phyloP scores from a whole-genome alignment of 2,797 vertebrate genomes.

The Gymnodraco acuticeps region DNA sequence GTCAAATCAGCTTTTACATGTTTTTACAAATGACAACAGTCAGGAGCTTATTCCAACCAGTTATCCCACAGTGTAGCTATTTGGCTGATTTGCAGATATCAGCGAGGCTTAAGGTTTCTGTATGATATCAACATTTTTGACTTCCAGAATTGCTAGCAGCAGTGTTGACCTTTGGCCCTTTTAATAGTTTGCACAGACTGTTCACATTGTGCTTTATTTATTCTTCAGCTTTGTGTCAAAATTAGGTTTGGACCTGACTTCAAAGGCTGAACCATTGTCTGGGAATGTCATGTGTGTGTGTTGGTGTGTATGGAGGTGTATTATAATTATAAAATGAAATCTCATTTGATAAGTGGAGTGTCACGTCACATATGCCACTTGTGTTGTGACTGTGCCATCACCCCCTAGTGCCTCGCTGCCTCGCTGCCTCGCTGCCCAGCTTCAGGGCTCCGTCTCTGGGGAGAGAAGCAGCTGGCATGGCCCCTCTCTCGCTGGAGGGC shows the following conservation, averaged over 20 bases:
- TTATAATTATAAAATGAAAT: conserved; percentile 64
- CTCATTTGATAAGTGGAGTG: conserved; percentile 79
- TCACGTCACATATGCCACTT: conserved; percentile 75
- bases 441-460: conserved; percentile 79
- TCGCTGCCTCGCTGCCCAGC: conserved; percentile 76
- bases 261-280: conserved; percentile 19
- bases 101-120: neutral
- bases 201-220: neutral
- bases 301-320: neutral
- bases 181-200: neutral
- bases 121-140: conserved; percentile 5
- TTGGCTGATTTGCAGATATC: neutral
- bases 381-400: conserved; percentile 83
- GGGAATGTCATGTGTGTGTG: conserved; percentile 12
- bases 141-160: neutral
- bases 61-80: neutral
- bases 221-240: conserved; percentile 20
- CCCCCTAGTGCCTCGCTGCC: conserved; percentile 54
- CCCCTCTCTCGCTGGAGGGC: conserved; percentile 80
- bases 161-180: too few relatives aligned
- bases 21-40: neutral
- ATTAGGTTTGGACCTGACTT: conserved; percentile 30
- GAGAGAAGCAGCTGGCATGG: conserved; percentile 82
- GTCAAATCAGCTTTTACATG: neutral
- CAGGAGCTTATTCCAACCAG: neutral